Base-by-base conservation (phyloP, 2,797 vertebrate species). In the Natrix natrix region DNA sequence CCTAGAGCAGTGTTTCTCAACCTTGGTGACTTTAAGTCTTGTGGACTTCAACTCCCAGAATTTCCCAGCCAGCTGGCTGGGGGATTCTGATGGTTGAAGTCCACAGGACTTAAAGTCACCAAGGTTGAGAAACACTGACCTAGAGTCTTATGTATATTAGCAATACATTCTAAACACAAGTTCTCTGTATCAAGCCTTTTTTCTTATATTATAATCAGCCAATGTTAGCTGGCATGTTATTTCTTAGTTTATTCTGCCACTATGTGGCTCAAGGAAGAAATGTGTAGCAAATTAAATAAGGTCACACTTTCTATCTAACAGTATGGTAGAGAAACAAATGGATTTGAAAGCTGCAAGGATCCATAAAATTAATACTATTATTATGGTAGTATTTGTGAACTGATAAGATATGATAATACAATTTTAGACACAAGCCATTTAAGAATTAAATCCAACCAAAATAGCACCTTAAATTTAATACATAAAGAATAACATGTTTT, bases 231-330 rank as follows among this genome's bases (percentile, higher is more conserved):
- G 0, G 37, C 90, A 13, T 1, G 86, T 0, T 37, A 94, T 94
- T 90, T 37, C 93, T 91, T 52, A 95, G 94, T 95, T 94, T 96
- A 66, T 92, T 93, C 63, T 94, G 95, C 96, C 96, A 0, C 95
- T 7, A 16, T 91, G 54, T 94, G 96, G 97, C 88, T 60, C 0
- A n/a, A 0, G 0, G 86, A 24, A 93, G 94, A 95, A 96, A 63
- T 91, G 93, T 69, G 54, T 13, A 14, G 24, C 94, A 95, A 57
- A 8, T 20, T 91, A 16, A 88, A 48, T 52, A 5, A 11, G 1
- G 14, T 54, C 48, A 26, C 48, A 24, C 22, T 52, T 52, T 52
- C 48, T 48, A 48, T 1, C 1, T 4, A 43, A 14, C 11, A 55
- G 4, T 59, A 83, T 26, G 59, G 24, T 89, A 90, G 17, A 91